Percentiles rank a stretch among this genome's conserved stretches.
phyloP scores from a whole-genome alignment of 2,888 invertebrate species.

The Dinocampus coccinellae region DNA sequence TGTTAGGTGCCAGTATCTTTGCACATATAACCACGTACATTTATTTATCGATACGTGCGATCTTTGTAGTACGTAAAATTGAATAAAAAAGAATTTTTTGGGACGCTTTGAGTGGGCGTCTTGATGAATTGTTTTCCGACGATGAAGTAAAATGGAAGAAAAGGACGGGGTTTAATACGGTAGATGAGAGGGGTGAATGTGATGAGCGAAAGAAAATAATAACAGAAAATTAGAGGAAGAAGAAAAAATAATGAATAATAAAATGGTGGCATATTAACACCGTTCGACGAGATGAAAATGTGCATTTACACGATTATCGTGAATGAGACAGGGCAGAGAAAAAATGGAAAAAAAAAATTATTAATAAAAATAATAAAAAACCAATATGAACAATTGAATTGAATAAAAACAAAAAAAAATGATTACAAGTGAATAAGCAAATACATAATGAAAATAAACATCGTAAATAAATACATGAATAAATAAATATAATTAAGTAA shows the following conservation, averaged over 20 bases:
- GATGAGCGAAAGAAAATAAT: neutral
- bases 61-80: slow-evolving; percentile 19
- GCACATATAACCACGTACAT: neutral
- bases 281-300: slow-evolving; percentile 25
- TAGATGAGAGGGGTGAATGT: neutral
- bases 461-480: too few relatives aligned
- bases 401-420: slow-evolving; percentile 22
- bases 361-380: neutral
- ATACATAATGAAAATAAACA: neutral
- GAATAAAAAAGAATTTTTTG: neutral
- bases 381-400: slow-evolving; percentile 2
- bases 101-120: slow-evolving; percentile 15
- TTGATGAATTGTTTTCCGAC: slow-evolving; percentile 20
- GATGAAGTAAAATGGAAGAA: too few relatives aligned
- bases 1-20: slow-evolving; percentile 18
- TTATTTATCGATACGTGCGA: slow-evolving; percentile 25
- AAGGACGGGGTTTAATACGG: too few relatives aligned
- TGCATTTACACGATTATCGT: neutral
- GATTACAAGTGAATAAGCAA: neutral
- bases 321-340: slow-evolving; percentile 1
- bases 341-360: neutral
- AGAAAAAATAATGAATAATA: neutral
- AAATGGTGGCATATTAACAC: slow-evolving; percentile 8
- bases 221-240: neutral
- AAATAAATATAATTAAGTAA: neutral